Percentiles rank a stretch among this genome's conserved stretches.
phyloP scores from a whole-genome alignment of 2,888 invertebrate species.

The Temnothorax rugatulus region DNA sequence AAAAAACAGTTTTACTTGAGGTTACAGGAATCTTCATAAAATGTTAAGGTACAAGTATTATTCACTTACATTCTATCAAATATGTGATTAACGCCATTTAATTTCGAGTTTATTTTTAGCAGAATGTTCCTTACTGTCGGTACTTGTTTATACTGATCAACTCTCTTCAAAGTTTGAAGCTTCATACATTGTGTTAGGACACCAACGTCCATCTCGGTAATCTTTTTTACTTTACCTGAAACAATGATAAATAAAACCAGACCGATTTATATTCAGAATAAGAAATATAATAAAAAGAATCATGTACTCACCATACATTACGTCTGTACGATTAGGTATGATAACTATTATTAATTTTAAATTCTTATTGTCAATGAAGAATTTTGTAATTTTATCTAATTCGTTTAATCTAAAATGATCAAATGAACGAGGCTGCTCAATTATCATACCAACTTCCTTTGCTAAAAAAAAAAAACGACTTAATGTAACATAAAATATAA shows the following conservation, averaged over 20 bases:
- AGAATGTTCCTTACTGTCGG: constrained; percentile 91
- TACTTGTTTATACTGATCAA: constrained; percentile 77
- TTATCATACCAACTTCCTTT: constrained; percentile 77
- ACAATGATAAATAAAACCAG: constrained; percentile 27
- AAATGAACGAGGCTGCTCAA: constrained; percentile 76
- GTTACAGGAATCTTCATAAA: neutral
- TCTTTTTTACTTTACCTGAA: constrained; percentile 89
- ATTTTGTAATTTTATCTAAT: constrained; percentile 66
- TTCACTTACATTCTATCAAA: constrained; percentile 74
- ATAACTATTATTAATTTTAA: constrained; percentile 89
- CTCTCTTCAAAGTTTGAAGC: constrained; percentile 86
- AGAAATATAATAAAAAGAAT: constrained; percentile 15
- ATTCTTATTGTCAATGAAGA: constrained; percentile 61
- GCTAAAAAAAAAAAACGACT: constrained; percentile 45
- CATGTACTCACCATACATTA: constrained; percentile 86
- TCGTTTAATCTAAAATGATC: neutral
- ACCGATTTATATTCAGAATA: neutral
- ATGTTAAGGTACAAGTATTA: neutral
- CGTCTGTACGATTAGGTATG: constrained; percentile 86
- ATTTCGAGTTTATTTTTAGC: constrained; percentile 93
- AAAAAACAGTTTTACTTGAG: neutral
- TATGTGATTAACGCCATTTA: constrained; percentile 93
- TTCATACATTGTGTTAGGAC: constrained; percentile 92
- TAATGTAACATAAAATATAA: neutral
- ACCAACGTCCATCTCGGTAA: constrained; percentile 90